Base-by-base conservation (phyloP, 2,888 invertebrate species). In the Erpobdella octoculata region DNA sequence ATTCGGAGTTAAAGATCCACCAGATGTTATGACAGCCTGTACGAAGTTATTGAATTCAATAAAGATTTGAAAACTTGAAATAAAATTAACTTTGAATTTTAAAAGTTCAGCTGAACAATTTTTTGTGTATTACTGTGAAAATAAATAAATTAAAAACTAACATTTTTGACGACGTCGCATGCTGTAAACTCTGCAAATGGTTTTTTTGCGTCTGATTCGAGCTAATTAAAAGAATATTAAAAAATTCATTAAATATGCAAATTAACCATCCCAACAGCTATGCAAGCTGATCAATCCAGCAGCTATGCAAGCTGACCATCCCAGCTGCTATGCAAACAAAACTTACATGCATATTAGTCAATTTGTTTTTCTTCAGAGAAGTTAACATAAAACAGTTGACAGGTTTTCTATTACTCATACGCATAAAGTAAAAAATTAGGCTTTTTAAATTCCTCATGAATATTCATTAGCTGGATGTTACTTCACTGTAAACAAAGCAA, bases 11-110 rank as follows among this genome's bases (percentile, higher is more conserved):
- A 99, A 84, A 78, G 87, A 86, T 37, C 97, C 97, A 82, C 97
- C 95, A 79, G 93, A 94, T 0, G 95, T 91, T 76, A 99, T 97
- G 71, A 97, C 91, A 8, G 98, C 96, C 91, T 92, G 84, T 41
- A 86, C 65, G 33, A 33, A 33, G 8, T 53, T 28, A 53, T 53
- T 53, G 28, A 71, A 41, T 35, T 31, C 33, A 12, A 73, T 67
- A 73, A 25, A 35, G 12, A 66, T n/a, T 25, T 38, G 38, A 5
- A 46, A 38, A 37, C 35, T 21, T 38, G 8, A 46, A 21, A 37
- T 37, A 8, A 21, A 41, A 3, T 33, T 66, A 8, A 33, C 6
- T 8, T 25, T 12, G 28, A 36, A n/a, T 25, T 66, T 37, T 9
- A 37, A 37, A 36, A 36, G n/a, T n/a, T n/a, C n/a, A n/a, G n/a